Conservation (phyloP, 2,888 invertebrate genomes). For the Trachelus stipa region DNA sequence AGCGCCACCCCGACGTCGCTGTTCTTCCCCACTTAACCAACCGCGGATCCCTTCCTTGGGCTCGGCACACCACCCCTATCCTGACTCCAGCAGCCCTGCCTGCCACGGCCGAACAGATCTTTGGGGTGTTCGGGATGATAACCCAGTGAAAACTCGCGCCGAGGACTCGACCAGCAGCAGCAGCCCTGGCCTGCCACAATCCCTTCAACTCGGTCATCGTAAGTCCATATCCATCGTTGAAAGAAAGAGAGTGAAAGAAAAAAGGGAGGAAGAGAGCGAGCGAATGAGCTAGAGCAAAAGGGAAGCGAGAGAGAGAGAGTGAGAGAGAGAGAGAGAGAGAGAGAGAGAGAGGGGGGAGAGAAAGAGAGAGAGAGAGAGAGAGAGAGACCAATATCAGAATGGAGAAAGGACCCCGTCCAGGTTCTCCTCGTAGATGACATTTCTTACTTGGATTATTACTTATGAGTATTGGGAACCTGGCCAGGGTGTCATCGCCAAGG, state of each 20-base stretch:
- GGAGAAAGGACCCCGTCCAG: slow-evolving; percentile 4
- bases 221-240: slow-evolving; percentile 42
- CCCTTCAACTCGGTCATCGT: slow-evolving; percentile 66
- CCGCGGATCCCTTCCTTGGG: slow-evolving; percentile 29
- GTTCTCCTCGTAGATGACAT: neutral
- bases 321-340: slow-evolving; percentile 16
- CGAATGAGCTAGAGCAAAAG: slow-evolving; percentile 12
- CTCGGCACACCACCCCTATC: slow-evolving; percentile 31
- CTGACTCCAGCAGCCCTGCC: slow-evolving; percentile 49
- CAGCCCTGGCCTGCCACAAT: slow-evolving; percentile 66
- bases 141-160: slow-evolving; percentile 51
- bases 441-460: neutral
- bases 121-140: slow-evolving; percentile 55
- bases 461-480: neutral
- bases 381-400: slow-evolving; percentile 9
- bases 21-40: slow-evolving; percentile 28
- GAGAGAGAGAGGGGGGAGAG: neutral
- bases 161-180: slow-evolving; percentile 47
- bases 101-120: slow-evolving; percentile 54
- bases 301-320: slow-evolving; percentile 12
- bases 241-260: neutral
- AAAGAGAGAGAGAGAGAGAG: neutral
- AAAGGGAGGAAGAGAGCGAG: slow-evolving; percentile 2
- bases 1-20: slow-evolving; percentile 20
- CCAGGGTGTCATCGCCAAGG: neutral